These are phyloP conservation scores for Ectropis grisescens DNA, from an alignment of 1,140 invertebrate species.

Conservation along the genomic window DNA sequence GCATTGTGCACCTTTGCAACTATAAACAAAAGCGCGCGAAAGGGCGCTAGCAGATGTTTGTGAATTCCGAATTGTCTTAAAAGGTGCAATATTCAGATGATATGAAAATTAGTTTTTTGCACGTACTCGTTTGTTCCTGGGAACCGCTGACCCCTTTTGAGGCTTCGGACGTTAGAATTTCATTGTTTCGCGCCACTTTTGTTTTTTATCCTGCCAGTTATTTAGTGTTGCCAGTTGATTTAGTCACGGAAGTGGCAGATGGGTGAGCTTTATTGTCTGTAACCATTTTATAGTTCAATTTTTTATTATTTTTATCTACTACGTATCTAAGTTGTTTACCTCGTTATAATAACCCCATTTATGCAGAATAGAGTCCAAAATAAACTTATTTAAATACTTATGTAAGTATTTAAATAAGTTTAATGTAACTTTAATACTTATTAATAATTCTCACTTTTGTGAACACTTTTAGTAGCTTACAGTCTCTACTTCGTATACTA, in stretches of 20 bases:
- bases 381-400: no score
- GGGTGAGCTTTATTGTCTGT: not conserved
- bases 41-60: constrained; percentile 41
- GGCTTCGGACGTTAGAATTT: constrained; percentile 27
- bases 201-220: constrained; percentile 13
- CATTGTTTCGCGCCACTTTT: constrained; percentile 34
- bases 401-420: no score
- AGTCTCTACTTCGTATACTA: no score
- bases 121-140: constrained; percentile 25
- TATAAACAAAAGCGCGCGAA: constrained; percentile 35
- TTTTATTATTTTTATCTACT: no score
- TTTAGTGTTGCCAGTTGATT: no score
- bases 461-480: no score
- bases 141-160: constrained; percentile 45
- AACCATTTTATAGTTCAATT: no score
- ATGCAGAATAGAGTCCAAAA: no score
- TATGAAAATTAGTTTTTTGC: constrained; percentile 46
- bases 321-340: no score
- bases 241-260: constrained; percentile 3
- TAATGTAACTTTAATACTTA: no score
- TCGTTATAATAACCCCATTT: no score
- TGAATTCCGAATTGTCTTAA: constrained; percentile 36
- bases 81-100: constrained; percentile 46
- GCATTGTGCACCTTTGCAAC: constrained; percentile 27
- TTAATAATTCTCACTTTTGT: no score